Base-by-base conservation (phyloP, 2,113 vertebrate species). In the Craseonycteris thonglongyai region DNA sequence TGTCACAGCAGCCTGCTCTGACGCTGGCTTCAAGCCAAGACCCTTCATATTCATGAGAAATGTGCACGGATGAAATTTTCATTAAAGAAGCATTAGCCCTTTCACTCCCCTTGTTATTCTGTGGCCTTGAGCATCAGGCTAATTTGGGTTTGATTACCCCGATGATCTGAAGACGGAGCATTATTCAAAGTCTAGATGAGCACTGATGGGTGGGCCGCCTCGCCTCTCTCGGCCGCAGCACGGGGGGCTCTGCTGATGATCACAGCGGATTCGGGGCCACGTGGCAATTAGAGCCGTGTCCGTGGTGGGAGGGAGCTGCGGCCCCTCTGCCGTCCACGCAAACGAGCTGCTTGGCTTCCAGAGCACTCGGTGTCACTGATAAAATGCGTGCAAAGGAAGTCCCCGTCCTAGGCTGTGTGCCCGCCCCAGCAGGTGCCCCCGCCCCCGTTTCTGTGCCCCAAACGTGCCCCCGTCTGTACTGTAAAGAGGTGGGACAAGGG, bases 151-250 rank as follows among this genome's bases (percentile, higher is more conserved):
- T 96, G 94, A 97, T 97, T 96, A 91, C 93, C 58, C 74, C 45
- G 19, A 42, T 14, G 95, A 90, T 96, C 87, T 86, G 75, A 94
- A 86, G 96, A 93, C 7, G 75, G 90, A 82, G 75, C 61, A 19
- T 86, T 96, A 96, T 96, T 96, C 97, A 97, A 97, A 95, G 97
- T 97, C 97, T 74, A 97, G 96, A 97, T 95, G 92, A 96, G 95
- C 91, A 15, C 16, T 22, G 92, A 45, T 83, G 35, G 18, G 86
- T 61, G 90, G 61, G 63, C 66, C 40, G 45, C 72, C 84, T 49
- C 74, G 75, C 81, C 90, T 74, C 49, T 84, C 85, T 13, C 76
- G 14, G 82, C 65, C 5, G 0, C 92, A 69, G 92, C 92, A 66
- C 15, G 4, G 87, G 81, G 88, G 96, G 88, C 88, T 84, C 89